Evolutionary conservation across 2,797 vertebrate species (phyloP).

Genomic region (Serranus cabrilla): DNA sequence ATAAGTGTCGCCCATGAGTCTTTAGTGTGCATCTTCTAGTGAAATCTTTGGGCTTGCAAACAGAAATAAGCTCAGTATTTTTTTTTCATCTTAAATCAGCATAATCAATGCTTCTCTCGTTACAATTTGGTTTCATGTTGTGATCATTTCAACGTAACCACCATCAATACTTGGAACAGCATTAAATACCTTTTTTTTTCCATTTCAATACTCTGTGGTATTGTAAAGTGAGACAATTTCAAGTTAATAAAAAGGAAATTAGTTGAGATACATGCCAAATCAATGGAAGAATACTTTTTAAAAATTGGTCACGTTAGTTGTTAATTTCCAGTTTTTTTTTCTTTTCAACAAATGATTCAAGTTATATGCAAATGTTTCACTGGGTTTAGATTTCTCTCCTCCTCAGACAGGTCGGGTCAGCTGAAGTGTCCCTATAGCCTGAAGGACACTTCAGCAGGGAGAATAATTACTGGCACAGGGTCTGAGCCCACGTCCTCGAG

Average conservation of each 20-base stretch:
- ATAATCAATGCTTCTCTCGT: conserved; percentile 34
- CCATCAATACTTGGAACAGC: conserved; percentile 54
- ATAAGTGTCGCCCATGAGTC: conserved; percentile 58
- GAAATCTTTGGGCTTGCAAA: conserved; percentile 78
- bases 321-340: conserved; percentile 7
- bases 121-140: conserved; percentile 37
- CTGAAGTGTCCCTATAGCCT: conserved; percentile 29
- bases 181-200: conserved; percentile 35
- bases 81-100: conserved; percentile 44
- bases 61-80: conserved; percentile 46
- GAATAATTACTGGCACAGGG: conserved; percentile 14
- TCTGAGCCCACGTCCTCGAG: conserved; percentile 13
- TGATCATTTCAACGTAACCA: conserved; percentile 41
- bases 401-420: conserved; percentile 33
- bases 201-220: conserved; percentile 51
- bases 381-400: conserved; percentile 2
- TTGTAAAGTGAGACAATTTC: conserved; percentile 23
- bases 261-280: conserved; percentile 49
- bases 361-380: conserved; percentile 40
- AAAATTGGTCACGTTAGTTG: conserved; percentile 29
- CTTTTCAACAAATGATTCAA: conserved; percentile 44
- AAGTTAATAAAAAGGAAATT: conserved; percentile 35
- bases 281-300: conserved; percentile 33
- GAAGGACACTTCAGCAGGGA: conserved; percentile 37
- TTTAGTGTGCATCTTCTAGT: conserved; percentile 66